These are phyloP conservation scores for Nixonia krombeini DNA, from an alignment of 1,140 invertebrate genomes.

Conservation along the genomic window DNA sequence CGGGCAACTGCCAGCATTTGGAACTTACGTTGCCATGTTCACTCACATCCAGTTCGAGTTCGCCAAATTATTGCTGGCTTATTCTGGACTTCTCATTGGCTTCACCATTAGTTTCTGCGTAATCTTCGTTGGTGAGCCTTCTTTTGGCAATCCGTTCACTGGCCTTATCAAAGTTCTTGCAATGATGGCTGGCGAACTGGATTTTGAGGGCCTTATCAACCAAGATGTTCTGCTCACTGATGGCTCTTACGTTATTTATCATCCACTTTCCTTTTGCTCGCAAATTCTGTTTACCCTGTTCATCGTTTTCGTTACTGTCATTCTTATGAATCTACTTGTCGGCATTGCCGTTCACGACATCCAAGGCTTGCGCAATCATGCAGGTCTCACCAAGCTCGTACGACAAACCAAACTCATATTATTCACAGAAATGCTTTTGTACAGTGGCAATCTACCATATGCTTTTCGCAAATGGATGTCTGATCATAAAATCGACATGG, in stretches of 20 bases:
- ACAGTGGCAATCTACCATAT: conserved; percentile 73
- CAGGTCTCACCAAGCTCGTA: conserved; percentile 78
- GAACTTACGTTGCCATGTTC: conserved; percentile 79
- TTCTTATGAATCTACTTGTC: conserved; percentile 80
- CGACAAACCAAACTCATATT: conserved; percentile 79
- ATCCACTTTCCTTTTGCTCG: conserved; percentile 72
- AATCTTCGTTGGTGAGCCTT: conserved; percentile 76
- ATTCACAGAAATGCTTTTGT: conserved; percentile 77
- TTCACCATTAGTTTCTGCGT: conserved; percentile 79
- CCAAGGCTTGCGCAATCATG: conserved; percentile 78
- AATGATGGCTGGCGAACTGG: conserved; percentile 81
- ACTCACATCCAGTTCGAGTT: conserved; percentile 78
- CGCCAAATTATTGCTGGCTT: conserved; percentile 75
- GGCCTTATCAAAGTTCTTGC: conserved; percentile 77
- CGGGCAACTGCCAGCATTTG: conserved; percentile 77
- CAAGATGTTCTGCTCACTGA: conserved; percentile 63
- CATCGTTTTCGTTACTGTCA: conserved; percentile 78
- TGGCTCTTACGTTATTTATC: conserved; percentile 62
- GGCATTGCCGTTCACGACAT: conserved; percentile 80
- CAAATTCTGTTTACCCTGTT: conserved; percentile 77
- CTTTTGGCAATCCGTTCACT: conserved; percentile 75
- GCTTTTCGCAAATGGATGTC: conserved; percentile 64
- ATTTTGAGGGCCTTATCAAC: conserved; percentile 76
- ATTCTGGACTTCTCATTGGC: conserved; percentile 76
- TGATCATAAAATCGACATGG: conserved; percentile 66